Evolutionary conservation across 1,140 invertebrate genomes (phyloP).

Genomic region (Megalonaias nervosa): DNA sequence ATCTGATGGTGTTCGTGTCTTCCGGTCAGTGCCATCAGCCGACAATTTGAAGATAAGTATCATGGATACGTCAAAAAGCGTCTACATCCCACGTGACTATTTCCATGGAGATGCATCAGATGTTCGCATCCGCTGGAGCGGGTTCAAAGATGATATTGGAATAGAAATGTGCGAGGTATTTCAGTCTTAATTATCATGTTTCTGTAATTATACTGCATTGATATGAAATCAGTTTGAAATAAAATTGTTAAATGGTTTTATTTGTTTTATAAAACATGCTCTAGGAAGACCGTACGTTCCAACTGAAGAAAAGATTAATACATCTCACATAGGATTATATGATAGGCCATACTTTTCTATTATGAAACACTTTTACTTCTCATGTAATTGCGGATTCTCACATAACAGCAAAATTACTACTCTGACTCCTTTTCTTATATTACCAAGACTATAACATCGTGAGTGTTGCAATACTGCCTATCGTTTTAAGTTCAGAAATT

Average conservation of each 20-base stretch:
- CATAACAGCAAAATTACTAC: too few relatives aligned
- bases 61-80: conserved; percentile 1
- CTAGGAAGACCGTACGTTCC: background rate
- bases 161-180: conserved; percentile 19
- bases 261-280: background rate
- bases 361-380: too few relatives aligned
- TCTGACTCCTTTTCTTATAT: too few relatives aligned
- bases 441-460: too few relatives aligned
- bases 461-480: too few relatives aligned
- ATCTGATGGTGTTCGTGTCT: conserved; percentile 8
- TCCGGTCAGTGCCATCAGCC: background rate
- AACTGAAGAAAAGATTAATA: background rate
- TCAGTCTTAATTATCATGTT: background rate
- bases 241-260: background rate
- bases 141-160: conserved; percentile 16
- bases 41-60: background rate
- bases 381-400: too few relatives aligned
- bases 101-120: conserved; percentile 19
- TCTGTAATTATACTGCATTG: background rate
- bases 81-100: conserved; percentile 2
- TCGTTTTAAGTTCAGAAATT: too few relatives aligned
- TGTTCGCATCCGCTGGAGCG: conserved; percentile 16
- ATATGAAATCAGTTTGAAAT: background rate
- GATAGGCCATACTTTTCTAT: too few relatives aligned
- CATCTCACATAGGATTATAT: too few relatives aligned